phyloP scores from a whole-genome alignment of 2,113 vertebrate species.

The Leucosticte australis region DNA sequence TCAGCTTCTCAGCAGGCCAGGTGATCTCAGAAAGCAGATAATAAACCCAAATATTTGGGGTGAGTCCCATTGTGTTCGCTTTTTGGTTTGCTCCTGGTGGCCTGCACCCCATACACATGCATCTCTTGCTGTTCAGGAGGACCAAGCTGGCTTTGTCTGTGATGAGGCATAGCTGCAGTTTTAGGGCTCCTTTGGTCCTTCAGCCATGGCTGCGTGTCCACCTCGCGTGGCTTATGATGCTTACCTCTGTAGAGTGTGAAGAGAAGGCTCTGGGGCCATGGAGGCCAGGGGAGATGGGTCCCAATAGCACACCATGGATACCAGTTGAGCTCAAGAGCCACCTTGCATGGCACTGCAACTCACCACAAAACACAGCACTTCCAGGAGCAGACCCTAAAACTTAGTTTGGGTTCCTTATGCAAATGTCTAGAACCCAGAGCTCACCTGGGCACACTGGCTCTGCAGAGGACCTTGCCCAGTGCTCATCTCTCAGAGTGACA shows the following conservation, averaged over 20 bases:
- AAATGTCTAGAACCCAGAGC: background rate
- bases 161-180: background rate
- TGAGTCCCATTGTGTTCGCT: background rate
- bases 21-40: background rate
- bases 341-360: background rate
- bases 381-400: background rate
- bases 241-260: background rate
- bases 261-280: background rate
- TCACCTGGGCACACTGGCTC: background rate
- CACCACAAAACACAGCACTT: background rate
- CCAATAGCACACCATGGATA: accelerated
- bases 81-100: background rate
- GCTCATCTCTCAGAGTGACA: background rate
- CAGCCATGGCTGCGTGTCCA: accelerated
- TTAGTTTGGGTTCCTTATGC: background rate
- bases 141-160: accelerated
- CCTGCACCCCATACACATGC: accelerated
- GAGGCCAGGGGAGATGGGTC: background rate
- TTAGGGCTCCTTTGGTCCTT: background rate
- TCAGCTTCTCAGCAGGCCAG: background rate
- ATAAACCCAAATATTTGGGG: background rate
- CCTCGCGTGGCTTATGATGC: background rate
- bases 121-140: background rate
- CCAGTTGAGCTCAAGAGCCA: background rate
- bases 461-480: background rate